Conservation (phyloP, 1,140 invertebrate genomes). For the Laupala kohalensis region DNA sequence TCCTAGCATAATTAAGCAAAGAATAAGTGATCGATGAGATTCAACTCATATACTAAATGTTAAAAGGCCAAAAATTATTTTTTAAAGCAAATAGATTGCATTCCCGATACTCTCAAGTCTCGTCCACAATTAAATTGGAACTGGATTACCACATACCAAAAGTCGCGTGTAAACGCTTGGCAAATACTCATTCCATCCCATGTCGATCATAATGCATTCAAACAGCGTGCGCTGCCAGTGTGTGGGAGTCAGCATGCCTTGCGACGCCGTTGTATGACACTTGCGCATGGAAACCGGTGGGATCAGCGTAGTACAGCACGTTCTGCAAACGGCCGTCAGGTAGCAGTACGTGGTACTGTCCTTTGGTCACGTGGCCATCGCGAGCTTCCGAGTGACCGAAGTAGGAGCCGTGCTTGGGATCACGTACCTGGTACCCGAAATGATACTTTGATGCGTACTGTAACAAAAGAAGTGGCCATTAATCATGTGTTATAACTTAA, state of each 20-base stretch:
- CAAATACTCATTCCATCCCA: too few relatives aligned
- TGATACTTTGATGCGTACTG: constrained; percentile 57
- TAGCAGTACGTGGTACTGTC: constrained; percentile 61
- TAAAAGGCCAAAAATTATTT: too few relatives aligned
- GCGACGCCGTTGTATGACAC: constrained; percentile 40
- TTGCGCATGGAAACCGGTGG: constrained; percentile 58
- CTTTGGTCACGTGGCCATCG: constrained; percentile 47
- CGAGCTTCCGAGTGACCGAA: constrained; percentile 56
- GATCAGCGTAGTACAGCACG: constrained; percentile 62
- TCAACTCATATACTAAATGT: too few relatives aligned
- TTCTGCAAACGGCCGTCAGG: constrained; percentile 63
- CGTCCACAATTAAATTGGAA: too few relatives aligned
- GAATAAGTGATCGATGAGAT: too few relatives aligned
- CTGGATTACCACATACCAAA: too few relatives aligned
- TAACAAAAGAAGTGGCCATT: constrained; percentile 32
- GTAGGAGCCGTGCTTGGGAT: constrained; percentile 51
- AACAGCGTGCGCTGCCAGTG: neutral
- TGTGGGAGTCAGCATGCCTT: neutral
- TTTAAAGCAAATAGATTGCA: too few relatives aligned
- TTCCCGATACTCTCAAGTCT: too few relatives aligned
- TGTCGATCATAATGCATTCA: too few relatives aligned
- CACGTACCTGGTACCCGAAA: constrained; percentile 58
- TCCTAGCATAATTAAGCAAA: too few relatives aligned
- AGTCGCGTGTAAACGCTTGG: neutral
- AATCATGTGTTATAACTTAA: neutral